Evolutionary conservation across 2,888 invertebrate genomes (phyloP).

Genomic region (Protophormia terraenovae): DNA sequence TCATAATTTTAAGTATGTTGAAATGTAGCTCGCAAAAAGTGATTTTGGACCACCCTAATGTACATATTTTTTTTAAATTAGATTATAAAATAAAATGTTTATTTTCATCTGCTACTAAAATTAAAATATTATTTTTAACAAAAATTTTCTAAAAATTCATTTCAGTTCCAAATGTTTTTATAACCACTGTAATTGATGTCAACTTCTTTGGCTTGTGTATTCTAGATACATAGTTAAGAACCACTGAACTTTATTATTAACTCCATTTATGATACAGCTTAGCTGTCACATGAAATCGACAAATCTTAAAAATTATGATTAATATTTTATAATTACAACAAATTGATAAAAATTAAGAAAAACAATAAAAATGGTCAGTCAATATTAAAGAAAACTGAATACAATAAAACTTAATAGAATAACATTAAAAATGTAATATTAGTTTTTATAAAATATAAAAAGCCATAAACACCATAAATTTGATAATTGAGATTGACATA

Average conservation of each 20-base stretch:
- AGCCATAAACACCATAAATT: conserved; percentile 74
- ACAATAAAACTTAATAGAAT: not conserved
- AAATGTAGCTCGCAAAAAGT: no score
- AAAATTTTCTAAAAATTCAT: no score
- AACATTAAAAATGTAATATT: not conserved
- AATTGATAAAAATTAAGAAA: conserved; percentile 69
- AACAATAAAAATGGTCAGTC: conserved; percentile 26
- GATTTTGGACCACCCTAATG: no score
- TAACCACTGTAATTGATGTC: no score
- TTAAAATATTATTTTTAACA: no score
- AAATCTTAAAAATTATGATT: conserved; percentile 75
- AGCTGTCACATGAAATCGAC: conserved; percentile 49
- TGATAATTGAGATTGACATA: conserved; percentile 74
- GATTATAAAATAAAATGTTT: no score
- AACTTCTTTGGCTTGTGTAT: not conserved
- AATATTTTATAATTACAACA: conserved; percentile 76
- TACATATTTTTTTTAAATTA: no score
- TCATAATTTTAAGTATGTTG: no score
- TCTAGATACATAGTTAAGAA: not conserved
- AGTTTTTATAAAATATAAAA: not conserved
- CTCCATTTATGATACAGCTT: not conserved
- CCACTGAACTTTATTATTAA: conserved; percentile 6
- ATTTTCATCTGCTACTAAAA: no score
- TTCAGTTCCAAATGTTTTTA: no score
- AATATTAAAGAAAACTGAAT: conserved; percentile 4